phyloP scores from a whole-genome alignment of 2,797 vertebrate species.

The Neopelma chrysocephalum region DNA sequence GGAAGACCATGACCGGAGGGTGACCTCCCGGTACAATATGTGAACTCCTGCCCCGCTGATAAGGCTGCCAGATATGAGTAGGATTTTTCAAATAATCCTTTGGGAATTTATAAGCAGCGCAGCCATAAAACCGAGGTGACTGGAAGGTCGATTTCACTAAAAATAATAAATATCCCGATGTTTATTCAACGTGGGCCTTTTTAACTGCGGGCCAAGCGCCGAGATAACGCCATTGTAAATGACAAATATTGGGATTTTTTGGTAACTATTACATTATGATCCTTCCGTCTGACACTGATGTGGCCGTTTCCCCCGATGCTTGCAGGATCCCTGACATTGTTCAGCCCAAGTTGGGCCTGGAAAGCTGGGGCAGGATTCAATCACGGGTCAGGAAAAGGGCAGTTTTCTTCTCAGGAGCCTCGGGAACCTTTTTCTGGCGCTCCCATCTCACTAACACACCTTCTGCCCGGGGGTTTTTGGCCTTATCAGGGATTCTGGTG shows the following conservation, averaged over 20 bases:
- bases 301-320: constrained; percentile 52
- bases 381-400: constrained; percentile 52
- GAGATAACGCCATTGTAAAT: constrained; percentile 78
- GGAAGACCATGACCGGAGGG: constrained; percentile 77
- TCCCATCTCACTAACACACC: not conserved
- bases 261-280: constrained; percentile 75
- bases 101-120: constrained; percentile 79
- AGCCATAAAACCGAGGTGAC: constrained; percentile 80
- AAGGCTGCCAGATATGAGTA: constrained; percentile 78
- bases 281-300: constrained; percentile 71
- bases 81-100: constrained; percentile 78
- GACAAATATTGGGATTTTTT: constrained; percentile 77
- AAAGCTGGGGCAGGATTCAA: constrained; percentile 15
- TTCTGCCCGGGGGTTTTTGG: not conserved
- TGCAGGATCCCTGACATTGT: constrained; percentile 61
- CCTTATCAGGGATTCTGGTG: not conserved
- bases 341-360: constrained; percentile 13
- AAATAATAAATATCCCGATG: constrained; percentile 82
- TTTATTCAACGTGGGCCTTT: constrained; percentile 80
- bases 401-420: not conserved
- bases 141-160: constrained; percentile 78
- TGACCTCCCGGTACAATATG: constrained; percentile 79
- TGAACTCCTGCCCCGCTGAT: constrained; percentile 82
- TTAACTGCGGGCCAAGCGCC: constrained; percentile 76
- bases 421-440: not conserved